Base-by-base conservation (phyloP, 2,113 vertebrate genomes). In the Calyptomena viridis region DNA sequence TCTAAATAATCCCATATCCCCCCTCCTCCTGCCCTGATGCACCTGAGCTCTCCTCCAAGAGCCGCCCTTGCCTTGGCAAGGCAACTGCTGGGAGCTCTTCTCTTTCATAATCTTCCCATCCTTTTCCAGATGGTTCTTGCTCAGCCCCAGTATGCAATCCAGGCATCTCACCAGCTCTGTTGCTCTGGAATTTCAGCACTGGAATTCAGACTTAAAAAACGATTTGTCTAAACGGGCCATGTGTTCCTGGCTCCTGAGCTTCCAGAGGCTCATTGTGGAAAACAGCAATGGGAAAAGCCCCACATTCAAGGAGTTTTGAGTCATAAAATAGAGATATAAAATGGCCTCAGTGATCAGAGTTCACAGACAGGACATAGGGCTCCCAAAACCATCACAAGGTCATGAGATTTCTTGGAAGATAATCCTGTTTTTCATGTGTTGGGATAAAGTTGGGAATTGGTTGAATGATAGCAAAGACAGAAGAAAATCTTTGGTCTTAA, bases 11-110 rank as follows among this genome's bases (percentile, higher is more conserved):
- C 72, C 85, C 87, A 49, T 3, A 52, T 64, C 66, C 78, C 63
- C 28, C n/a, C 14, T 62, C 19, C 55, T 82, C 84, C 82, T 27
- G 44, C 90, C 87, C 63, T 40, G 71, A 79, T 85, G 84, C 90
- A 96, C 95, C 96, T 93, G 96, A 96, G 82, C 92, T 85, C 66
- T 92, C 24, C 59, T 92, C 69, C 85, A 73, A 23, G 33, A 87
- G 74, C 69, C 12, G 30, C 63, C 75, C 39, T 50, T 49, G 27
- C 89, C 68, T 44, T 17, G 5, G 39, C 27, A 7, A 90, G 93
- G 40, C 5, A 11, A 16, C 33, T 1, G 1, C 69, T 12, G 52
- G 76, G 92, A 85, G 69, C 40, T 49, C 31, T 84, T 75, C 66
- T 73, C 40, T 79, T 84, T 37, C 62, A 1, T 6, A 35, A 53